phyloP scores from a whole-genome alignment of 2,888 invertebrate species.

The Nomada ferruginata region DNA sequence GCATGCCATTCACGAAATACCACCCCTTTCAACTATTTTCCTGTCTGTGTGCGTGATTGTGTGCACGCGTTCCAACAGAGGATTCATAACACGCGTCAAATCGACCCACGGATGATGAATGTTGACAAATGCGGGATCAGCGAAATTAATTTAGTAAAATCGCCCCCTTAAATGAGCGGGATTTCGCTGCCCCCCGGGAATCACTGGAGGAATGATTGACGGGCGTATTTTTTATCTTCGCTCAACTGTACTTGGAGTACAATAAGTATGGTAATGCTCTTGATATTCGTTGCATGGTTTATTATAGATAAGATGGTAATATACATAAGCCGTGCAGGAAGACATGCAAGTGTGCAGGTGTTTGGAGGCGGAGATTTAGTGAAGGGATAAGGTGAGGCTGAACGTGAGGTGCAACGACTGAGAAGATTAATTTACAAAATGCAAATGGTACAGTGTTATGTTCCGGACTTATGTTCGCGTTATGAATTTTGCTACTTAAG shows the following conservation, averaged over 20 bases:
- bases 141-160: constrained; percentile 4
- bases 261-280: too few relatives aligned
- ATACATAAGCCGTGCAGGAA: too few relatives aligned
- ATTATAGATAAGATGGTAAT: too few relatives aligned
- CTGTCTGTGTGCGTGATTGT: not conserved
- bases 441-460: too few relatives aligned
- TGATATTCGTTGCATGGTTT: too few relatives aligned
- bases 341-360: too few relatives aligned
- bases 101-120: constrained; percentile 28
- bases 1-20: constrained; percentile 20
- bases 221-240: too few relatives aligned
- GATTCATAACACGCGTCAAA: constrained; percentile 30
- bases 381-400: not conserved
- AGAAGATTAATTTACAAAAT: constrained; percentile 2
- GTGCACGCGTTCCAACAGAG: not conserved
- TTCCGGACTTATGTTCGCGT: not conserved
- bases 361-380: not conserved
- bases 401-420: not conserved
- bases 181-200: not conserved
- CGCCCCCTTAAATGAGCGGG: not conserved
- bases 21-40: constrained; percentile 3
- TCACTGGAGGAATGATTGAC: not conserved
- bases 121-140: not conserved
- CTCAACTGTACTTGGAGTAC: too few relatives aligned
- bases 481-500: not conserved